These are phyloP conservation scores for Julus scanicus DNA, from an alignment of 2,888 invertebrate genomes.

Conservation along the genomic window DNA sequence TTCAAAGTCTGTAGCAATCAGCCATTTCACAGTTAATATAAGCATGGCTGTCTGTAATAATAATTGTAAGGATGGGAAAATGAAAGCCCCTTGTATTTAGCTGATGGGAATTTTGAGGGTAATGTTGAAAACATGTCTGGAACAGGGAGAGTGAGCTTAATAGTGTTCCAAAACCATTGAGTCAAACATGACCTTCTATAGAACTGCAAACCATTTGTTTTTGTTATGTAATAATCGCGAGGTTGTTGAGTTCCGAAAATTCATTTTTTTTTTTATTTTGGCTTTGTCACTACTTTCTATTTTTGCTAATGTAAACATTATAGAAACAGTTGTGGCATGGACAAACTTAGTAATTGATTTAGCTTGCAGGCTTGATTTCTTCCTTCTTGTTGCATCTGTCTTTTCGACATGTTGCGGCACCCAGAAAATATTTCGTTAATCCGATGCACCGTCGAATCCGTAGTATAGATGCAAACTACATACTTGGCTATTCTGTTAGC, in stretches of 20 bases:
- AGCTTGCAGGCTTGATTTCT: not conserved
- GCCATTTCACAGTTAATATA: constrained; percentile 43
- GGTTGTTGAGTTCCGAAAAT: not conserved
- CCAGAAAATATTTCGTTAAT: not conserved
- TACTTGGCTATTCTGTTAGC: not conserved
- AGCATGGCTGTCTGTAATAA: constrained; percentile 46
- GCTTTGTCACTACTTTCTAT: not conserved
- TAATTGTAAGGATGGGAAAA: constrained; percentile 23
- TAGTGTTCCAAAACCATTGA: not conserved
- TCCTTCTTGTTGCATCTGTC: not conserved
- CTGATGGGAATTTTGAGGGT: not conserved
- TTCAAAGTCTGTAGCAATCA: constrained; percentile 41
- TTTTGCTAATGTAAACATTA: not conserved
- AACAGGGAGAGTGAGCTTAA: not conserved
- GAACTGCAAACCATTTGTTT: not conserved
- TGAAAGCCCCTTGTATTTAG: not conserved
- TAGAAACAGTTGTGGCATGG: not conserved
- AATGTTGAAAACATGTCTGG: not conserved
- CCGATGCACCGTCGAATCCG: not conserved
- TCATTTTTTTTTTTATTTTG: not conserved
- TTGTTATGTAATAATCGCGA: not conserved
- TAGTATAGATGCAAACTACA: not conserved
- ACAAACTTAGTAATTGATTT: not conserved
- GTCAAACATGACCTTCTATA: not conserved
- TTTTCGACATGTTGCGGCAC: not conserved